Conservation (phyloP, 2,888 invertebrate species). For the Lamellibrachia satsuma region DNA sequence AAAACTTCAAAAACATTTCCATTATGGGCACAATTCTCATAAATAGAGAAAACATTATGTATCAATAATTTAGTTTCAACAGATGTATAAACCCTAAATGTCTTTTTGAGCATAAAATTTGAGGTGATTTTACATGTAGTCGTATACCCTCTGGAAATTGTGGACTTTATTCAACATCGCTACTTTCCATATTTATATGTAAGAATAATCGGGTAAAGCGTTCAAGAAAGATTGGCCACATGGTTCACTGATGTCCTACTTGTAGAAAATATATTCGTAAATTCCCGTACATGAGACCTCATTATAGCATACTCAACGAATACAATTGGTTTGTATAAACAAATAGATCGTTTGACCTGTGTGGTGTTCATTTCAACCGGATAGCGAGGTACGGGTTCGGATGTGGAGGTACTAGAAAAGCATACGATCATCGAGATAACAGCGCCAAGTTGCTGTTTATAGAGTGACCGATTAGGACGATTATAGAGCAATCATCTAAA, state of each 20-base stretch:
- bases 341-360: neutral
- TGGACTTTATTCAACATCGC: neutral
- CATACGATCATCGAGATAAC: neutral
- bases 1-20: too few species aligned
- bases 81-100: too few species aligned
- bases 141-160: too few species aligned
- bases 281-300: neutral
- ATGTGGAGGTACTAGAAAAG: neutral
- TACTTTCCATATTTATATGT: neutral
- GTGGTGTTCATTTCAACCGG: neutral
- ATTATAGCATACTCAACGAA: neutral
- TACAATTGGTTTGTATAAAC: neutral
- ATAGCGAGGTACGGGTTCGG: neutral
- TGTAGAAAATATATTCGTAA: neutral
- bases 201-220: neutral
- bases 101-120: too few species aligned
- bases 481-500: constrained; percentile 3
- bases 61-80: too few species aligned
- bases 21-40: too few species aligned
- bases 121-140: too few species aligned
- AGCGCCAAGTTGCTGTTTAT: neutral
- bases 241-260: neutral
- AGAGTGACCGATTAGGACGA: neutral
- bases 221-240: neutral
- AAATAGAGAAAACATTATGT: too few species aligned